Conservation (phyloP, 2,797 vertebrate species). For the Parauchenoglanis punctatus region DNA sequence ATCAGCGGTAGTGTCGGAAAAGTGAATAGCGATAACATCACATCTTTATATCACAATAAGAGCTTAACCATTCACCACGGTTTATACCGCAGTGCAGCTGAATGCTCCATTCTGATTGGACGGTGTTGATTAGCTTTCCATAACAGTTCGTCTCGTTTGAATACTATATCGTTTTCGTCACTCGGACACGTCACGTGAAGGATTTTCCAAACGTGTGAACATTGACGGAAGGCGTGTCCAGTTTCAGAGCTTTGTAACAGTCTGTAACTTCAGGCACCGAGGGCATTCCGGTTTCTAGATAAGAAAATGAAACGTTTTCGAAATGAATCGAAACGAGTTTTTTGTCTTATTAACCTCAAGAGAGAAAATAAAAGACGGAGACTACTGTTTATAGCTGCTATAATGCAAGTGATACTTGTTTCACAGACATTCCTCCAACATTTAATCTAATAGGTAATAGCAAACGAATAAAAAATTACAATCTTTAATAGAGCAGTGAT, state of each 20-base stretch:
- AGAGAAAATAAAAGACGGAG: not conserved
- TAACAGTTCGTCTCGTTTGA: not conserved
- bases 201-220: not conserved
- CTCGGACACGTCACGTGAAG: not conserved
- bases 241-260: not conserved
- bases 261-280: not conserved
- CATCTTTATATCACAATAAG: too few species aligned
- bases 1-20: not conserved
- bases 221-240: not conserved
- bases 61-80: too few species aligned
- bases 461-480: too few species aligned
- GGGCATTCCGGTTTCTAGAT: too few species aligned
- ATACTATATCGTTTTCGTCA: too few species aligned
- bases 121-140: not conserved
- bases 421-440: not conserved
- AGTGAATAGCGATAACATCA: not conserved
- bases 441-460: too few species aligned
- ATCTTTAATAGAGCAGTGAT: too few species aligned
- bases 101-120: too few species aligned
- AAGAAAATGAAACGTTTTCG: too few species aligned
- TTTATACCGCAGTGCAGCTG: too few species aligned
- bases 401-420: not conserved
- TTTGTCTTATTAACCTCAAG: too few species aligned
- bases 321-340: too few species aligned
- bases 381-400: not conserved